These are phyloP conservation scores for Gadopsis bispinosus DNA, from an alignment of 2,797 vertebrate genomes.

Conservation along the genomic window DNA sequence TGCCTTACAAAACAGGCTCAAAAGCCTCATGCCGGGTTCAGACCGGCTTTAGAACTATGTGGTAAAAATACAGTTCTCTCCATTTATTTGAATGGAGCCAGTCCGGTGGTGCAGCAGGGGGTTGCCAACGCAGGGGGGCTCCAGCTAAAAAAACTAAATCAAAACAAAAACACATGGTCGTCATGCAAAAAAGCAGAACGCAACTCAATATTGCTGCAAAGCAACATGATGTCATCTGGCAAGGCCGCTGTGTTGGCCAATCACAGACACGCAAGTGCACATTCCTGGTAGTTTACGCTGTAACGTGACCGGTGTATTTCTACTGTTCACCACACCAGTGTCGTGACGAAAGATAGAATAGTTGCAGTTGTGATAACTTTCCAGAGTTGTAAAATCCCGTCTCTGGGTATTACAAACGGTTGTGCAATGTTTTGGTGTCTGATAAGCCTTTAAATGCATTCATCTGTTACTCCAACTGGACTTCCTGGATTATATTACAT, in stretches of 20 bases:
- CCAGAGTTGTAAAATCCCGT: neutral
- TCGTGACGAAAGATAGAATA: neutral
- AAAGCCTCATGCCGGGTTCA: neutral
- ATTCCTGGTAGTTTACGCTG: neutral
- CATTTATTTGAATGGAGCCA: fast-evolving
- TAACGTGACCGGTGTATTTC: neutral
- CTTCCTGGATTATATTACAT: constrained; percentile 2
- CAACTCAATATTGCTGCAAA: neutral
- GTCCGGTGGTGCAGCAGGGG: neutral
- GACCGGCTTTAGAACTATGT: neutral
- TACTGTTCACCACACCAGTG: neutral
- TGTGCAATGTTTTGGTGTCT: neutral
- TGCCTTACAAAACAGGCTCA: neutral
- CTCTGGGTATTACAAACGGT: neutral
- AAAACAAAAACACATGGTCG: neutral
- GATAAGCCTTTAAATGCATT: constrained; percentile 8
- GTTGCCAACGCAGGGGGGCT: neutral
- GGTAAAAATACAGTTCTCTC: neutral
- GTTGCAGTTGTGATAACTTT: neutral
- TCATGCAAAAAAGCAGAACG: neutral
- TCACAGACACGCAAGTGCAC: neutral
- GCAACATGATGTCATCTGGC: neutral
- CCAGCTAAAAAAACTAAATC: too few relatives aligned
- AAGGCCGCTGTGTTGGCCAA: neutral
- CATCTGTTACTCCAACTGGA: neutral